Evolutionary conservation across 2,113 vertebrate genomes (phyloP), one percentile per base, ranked within the genome.

Genomic region (Alosa alosa): DNA sequence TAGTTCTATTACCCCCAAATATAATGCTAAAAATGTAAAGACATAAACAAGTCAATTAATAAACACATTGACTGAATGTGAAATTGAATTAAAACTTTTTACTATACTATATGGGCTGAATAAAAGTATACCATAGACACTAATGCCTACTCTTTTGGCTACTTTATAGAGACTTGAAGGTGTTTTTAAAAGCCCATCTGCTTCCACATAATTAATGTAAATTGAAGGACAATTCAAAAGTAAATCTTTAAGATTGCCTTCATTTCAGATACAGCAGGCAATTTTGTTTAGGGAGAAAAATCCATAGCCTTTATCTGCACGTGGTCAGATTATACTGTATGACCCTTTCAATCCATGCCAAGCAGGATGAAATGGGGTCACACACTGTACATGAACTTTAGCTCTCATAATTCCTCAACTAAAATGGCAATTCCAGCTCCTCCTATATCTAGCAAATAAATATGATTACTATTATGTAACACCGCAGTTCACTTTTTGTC

Each of bases 1-100:
- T 92, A 92, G 89, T 89, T 91, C 87, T 89, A 83, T 90, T 89
- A 87, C 90, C 91, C 87, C 88, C 89, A 86, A 78, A 78, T 39
- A 78, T 78, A 15, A 78, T 10, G 31, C 11, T 39, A 36, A 60
- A 60, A 60, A 25, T 72, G 9, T 72, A 17, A 41, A 89, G 84
- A 81, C 86, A 81, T 88, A 88, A 88, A 84, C 81, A 86, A 86
- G 92, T 90, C 92, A 91, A 90, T 88, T 91, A 88, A 91, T 64
- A 88, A 78, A 85, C 49, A 55, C 90, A 78, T 78, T 78, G 31
- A 78, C 3, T 78, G 31, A 39, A 78, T 78, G 72, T 4, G 39
- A 78, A 39, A 39, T 78, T 78, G 72, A 78, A 78, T 78, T 78
- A 39, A 78, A 78, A 78, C 25, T 78, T 78, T 17, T 78, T 78